Conservation (phyloP, 2,888 invertebrate species). For the Dynastes grantii region DNA sequence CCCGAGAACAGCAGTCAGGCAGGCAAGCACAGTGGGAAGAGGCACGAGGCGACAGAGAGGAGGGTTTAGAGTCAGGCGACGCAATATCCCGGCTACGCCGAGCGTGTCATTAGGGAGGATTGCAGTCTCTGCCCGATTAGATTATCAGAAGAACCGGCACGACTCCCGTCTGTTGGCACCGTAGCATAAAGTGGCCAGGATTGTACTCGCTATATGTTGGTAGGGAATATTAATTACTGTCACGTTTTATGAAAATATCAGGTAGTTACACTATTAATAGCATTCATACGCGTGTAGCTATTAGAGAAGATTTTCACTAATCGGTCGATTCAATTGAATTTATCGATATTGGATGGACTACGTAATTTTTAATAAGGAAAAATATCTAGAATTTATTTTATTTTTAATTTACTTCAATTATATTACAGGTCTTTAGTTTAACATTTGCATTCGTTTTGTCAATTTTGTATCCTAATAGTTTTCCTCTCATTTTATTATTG, state of each 20-base stretch:
- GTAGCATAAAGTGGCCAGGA: constrained; percentile 45
- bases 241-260: constrained; percentile 9
- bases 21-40: constrained; percentile 49
- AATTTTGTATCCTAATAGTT: no score
- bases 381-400: no score
- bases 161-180: constrained; percentile 62
- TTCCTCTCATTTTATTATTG: no score
- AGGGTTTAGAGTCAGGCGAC: constrained; percentile 56
- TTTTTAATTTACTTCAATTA: no score
- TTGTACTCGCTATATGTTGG: constrained; percentile 36
- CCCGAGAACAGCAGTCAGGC: constrained; percentile 32
- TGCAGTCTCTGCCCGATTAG: constrained; percentile 70
- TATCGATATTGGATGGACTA: no score
- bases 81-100: constrained; percentile 64
- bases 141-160: constrained; percentile 66
- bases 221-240: constrained; percentile 28
- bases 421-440: no score
- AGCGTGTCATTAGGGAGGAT: constrained; percentile 69
- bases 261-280: not conserved
- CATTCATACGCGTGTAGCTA: not conserved
- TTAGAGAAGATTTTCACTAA: no score
- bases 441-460: no score
- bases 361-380: no score
- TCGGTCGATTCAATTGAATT: no score
- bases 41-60: constrained; percentile 52